Base-by-base conservation (phyloP, 2,113 vertebrate species). In the Grallaria varia region DNA sequence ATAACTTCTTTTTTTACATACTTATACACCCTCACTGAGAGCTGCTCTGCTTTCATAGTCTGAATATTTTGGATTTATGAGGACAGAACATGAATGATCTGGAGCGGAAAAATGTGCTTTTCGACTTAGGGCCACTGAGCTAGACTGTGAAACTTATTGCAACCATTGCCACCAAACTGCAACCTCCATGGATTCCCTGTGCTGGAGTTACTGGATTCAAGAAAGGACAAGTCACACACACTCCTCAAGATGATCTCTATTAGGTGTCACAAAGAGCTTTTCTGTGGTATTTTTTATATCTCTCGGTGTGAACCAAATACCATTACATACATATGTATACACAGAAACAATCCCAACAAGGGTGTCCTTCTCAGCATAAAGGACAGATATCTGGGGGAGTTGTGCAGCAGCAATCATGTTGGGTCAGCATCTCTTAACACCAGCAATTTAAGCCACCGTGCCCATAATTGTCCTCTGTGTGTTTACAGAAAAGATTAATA, bases 401-500 rank as follows among this genome's bases (percentile, higher is more conserved):
- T 80, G 49, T 84, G 74, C 49, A 52, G 40, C 10, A 67, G 40
- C 28, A 80, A 63, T 84, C 63, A 30, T 84, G 42, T 72, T 94
- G 87, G 82, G 72, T 90, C 92, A 96, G 87, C 95, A 90, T 83
- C 64, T 77, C 66, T 81, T 94, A 94, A 93, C 87, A 71, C 79
- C 13, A 37, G 33, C 72, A 71, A 55, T 86, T 94, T 88, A 90
- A 87, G 55, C 35, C 73, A 56, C 63, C 0, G 0, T 80, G 90
- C 71, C 73, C 30, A 25, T 87, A 77, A 94, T 73, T 96, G 94
- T 83, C 81, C 77, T 80, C 59, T 73, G 37, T 18, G 60, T 91
- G 78, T 96, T 94, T 95, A 84, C 58, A 88, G 84, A 42, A 90
- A 67, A 93, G 87, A 77, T 89, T 95, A 90, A 91, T 96, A 44